phyloP scores from a whole-genome alignment of 1,140 invertebrate genomes.

The Antheraea mylitta region DNA sequence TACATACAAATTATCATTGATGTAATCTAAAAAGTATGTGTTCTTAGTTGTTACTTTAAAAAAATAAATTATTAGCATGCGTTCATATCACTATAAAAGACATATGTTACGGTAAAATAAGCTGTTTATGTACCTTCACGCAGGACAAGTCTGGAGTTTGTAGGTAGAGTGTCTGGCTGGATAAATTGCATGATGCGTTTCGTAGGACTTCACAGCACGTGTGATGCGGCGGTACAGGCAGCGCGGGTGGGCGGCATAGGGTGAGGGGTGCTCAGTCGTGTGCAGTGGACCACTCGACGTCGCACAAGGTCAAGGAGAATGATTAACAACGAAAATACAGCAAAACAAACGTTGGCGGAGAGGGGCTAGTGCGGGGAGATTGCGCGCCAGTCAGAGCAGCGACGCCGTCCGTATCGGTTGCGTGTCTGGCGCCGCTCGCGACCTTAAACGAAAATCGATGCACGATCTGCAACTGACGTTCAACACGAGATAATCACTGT shows the following conservation, averaged over 20 bases:
- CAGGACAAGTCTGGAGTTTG: conserved; percentile 14
- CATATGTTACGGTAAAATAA: not conserved
- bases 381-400: conserved; percentile 67
- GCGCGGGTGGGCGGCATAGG: conserved; percentile 51
- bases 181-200: conserved; percentile 42
- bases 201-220: conserved; percentile 54
- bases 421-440: conserved; percentile 57
- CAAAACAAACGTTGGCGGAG: conserved; percentile 74
- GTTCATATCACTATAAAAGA: too few species aligned
- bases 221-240: conserved; percentile 61
- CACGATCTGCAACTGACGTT: conserved; percentile 65
- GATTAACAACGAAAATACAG: conserved; percentile 79
- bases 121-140: not conserved
- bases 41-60: too few species aligned
- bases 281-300: too few species aligned
- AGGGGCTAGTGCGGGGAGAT: conserved; percentile 54
- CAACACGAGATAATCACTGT: conserved; percentile 53
- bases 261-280: too few species aligned
- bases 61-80: too few species aligned
- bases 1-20: too few species aligned
- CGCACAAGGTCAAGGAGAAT: conserved; percentile 79
- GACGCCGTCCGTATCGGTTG: conserved; percentile 65
- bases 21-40: too few species aligned
- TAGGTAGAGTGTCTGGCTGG: conserved; percentile 16
- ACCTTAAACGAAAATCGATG: conserved; percentile 72